Evolutionary conservation across 2,113 vertebrate species (phyloP), one percentile per base, ranked within the genome.

Genomic region (Porphyrio hochstetteri): DNA sequence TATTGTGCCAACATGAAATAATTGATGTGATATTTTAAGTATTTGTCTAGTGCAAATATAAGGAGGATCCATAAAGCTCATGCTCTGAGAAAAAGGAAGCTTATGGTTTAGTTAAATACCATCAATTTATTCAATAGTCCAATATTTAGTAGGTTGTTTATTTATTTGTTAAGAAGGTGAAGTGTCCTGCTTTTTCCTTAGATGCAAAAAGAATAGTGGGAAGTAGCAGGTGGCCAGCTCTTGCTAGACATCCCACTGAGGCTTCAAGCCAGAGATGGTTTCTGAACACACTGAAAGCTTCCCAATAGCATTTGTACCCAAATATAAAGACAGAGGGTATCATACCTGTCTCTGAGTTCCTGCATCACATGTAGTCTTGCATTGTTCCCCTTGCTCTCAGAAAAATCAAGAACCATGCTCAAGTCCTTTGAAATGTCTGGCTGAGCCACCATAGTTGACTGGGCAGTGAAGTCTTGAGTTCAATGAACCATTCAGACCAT

Each of bases 1-100:
- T 96, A 92, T 95, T 94, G 81, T 94, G 85, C 88, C 94, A 95
- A 94, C 94, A 95, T 65, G 64, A 92, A 95, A 88, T 95, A 95
- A 93, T 93, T 93, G 90, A 85, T 71, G 64, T 89, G 90, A 48
- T 95, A 96, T 94, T 95, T 95, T 80, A 89, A 94, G 88, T 79
- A 35, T 88, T 89, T 69, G 88, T 90, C 94, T 96, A 87, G 74
- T 85, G 90, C 88, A 95, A 96, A 87, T 96, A 91, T 60, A 96
- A 96, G 67, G 36, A 95, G 44, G 76, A 90, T 84, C 72, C 48
- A 25, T 63, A 88, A 56, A 59, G 63, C n/a, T 74, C 61, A 46
- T 84, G 25, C 18, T 88, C 68, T 42, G 38, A 93, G 57, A 63
- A 90, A 77, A 96, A 76, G 29, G 24, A 93, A 42, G 36, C 21